phyloP scores from a whole-genome alignment of 1,140 invertebrate genomes.

The Yoshiicerus persimilis region DNA sequence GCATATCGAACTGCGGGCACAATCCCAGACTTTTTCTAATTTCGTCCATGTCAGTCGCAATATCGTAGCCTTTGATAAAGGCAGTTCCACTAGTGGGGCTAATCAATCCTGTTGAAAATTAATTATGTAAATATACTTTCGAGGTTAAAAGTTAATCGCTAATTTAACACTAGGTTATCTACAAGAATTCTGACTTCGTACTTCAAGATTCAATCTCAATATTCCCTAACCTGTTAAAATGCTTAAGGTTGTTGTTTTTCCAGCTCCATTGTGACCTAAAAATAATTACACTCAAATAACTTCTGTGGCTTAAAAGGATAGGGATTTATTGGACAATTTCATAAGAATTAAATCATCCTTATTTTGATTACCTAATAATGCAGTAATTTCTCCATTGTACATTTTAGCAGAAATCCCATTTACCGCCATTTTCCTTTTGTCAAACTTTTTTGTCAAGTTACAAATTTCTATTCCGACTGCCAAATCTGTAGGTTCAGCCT shows the following conservation, averaged over 20 bases:
- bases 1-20: conserved; percentile 66
- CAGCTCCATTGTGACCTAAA: conserved; percentile 79
- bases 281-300: too few species aligned
- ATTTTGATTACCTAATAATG: conserved; percentile 73
- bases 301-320: too few species aligned
- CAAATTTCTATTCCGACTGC: conserved; percentile 56
- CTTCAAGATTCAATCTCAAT: too few species aligned
- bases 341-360: too few species aligned
- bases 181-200: too few species aligned
- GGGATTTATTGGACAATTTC: too few species aligned
- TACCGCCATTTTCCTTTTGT: conserved; percentile 64
- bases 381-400: conserved; percentile 64
- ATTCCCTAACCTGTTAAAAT: conserved; percentile 69
- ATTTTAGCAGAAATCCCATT: conserved; percentile 65
- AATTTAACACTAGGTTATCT: too few species aligned
- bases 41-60: conserved; percentile 57
- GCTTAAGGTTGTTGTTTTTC: conserved; percentile 76
- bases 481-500: conserved; percentile 17
- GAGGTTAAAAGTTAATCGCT: too few species aligned
- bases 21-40: conserved; percentile 65
- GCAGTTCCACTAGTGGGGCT: conserved; percentile 64
- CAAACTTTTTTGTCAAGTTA: conserved; percentile 54
- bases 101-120: background rate
- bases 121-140: too few species aligned
- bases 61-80: conserved; percentile 65